phyloP scores from a whole-genome alignment of 2,797 vertebrate genomes.

The Lagodon rhomboides region DNA sequence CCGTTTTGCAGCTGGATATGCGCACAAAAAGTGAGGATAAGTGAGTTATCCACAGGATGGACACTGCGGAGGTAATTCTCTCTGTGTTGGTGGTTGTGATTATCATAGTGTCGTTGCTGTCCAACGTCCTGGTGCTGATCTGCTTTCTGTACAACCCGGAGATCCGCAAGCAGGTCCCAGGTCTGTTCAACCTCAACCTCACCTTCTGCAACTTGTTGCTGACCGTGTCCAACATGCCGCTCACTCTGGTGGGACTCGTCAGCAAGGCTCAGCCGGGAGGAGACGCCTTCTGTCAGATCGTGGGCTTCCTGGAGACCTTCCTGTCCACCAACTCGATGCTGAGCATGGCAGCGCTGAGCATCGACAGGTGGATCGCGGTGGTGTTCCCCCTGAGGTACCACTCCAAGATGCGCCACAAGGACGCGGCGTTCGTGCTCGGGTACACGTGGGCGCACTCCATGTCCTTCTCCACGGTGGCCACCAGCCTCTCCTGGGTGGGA shows the following conservation, averaged over 20 bases:
- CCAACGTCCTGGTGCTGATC: conserved; percentile 98
- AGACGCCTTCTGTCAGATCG: conserved; percentile 89
- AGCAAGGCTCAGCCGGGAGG: conserved; percentile 89
- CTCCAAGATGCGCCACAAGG: conserved; percentile 94
- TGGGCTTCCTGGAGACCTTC: conserved; percentile 96
- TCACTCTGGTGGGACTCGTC: conserved; percentile 93
- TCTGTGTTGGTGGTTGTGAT: conserved; percentile 90
- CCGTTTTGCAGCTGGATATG: conserved; percentile 68
- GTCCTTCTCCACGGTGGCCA: conserved; percentile 92
- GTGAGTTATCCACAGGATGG: conserved; percentile 89
- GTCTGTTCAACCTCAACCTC: conserved; percentile 97
- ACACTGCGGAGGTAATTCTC: conserved; percentile 92
- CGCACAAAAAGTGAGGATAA: conserved; percentile 69
- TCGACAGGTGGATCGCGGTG: conserved; percentile 98
- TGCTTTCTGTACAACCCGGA: conserved; percentile 95
- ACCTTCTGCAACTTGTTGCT: conserved; percentile 98
- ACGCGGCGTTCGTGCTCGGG: conserved; percentile 92
- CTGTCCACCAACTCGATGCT: conserved; percentile 96
- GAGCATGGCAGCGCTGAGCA: conserved; percentile 97
- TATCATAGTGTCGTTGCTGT: conserved; percentile 94
- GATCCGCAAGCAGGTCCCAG: conserved; percentile 95
- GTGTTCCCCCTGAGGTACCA: conserved; percentile 97
- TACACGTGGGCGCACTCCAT: conserved; percentile 96
- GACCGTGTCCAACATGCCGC: conserved; percentile 95
- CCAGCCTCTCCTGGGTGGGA: conserved; percentile 94